Evolutionary conservation across 1,140 invertebrate genomes (phyloP), one percentile per base, ranked within the genome.

Genomic region (Mercenaria mercenaria): DNA sequence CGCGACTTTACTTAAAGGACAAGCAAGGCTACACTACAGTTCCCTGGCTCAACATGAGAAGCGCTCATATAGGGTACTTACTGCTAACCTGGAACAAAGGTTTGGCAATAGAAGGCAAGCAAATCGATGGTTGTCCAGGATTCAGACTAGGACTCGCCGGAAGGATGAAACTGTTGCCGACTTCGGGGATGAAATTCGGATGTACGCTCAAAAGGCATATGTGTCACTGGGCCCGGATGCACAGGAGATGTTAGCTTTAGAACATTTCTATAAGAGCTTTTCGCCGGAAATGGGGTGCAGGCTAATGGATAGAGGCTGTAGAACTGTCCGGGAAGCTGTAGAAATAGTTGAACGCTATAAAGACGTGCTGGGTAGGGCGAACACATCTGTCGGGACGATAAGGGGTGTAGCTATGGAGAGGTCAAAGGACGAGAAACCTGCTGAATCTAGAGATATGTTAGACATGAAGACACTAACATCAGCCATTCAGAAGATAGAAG

Each of bases 361-460:
- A 29, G 81, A 69, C 13, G n/a, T 72, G 37, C n/a, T 69, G 8
- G 37, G 64, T n/a, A 93, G 93, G 43, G 77, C 88, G 20, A 64
- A 85, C 56, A 90, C 86, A 37, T 74, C 64, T 26, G 52, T 84
- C 0, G 32, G 93, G 32, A 88, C 89, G 86, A 96, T 94, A 85
- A 89, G 96, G 0, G 96, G 97, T 92, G 76, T 79, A 34, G 15
- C 34, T 4, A 11, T 26, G 8, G 76, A 79, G n/a, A 6, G 32
- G 76, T 79, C 18, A n/a, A 15, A 8, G 2, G 41, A 29, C 26
- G 76, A 8, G 13, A 79, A 50, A 56, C 41, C 43, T 32, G n/a
- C 15, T 52, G 76, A 52, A 10, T 50, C 18, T 1, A 50, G 32
- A 43, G n/a, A 52, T 52, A 43, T 34, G 0, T 13, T 6, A 20